Percentiles rank a stretch among this genome's conserved stretches.
Conservation (phyloP, 2,888 invertebrate species). For the Drosophila antonietae region DNA sequence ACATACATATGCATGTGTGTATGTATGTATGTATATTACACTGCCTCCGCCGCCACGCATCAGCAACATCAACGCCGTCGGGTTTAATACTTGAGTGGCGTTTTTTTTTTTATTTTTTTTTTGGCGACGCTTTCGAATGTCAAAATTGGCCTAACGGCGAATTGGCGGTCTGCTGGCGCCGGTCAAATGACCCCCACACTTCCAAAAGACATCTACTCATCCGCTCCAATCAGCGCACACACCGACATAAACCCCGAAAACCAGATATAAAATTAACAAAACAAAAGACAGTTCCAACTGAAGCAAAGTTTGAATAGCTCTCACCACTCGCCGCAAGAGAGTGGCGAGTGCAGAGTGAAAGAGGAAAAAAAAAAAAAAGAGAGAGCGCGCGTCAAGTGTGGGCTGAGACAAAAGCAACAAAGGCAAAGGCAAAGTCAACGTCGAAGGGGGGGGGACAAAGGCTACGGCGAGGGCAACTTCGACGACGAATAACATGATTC, state of each 20-base stretch:
- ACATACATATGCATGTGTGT: too few species aligned
- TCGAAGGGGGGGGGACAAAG: not conserved
- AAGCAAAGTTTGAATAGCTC: constrained; percentile 46
- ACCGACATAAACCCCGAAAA: constrained; percentile 36
- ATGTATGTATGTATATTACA: not conserved
- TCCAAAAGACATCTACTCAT: not conserved
- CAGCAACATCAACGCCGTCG: constrained; percentile 28
- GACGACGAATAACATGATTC: constrained; percentile 53
- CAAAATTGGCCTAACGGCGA: constrained; percentile 62
- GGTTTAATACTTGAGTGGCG: constrained; percentile 33
- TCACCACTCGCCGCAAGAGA: constrained; percentile 12
- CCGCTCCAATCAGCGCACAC: constrained; percentile 33
- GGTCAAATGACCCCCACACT: constrained; percentile 32
- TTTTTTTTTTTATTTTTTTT: constrained; percentile 16
- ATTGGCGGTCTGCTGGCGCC: constrained; percentile 58
- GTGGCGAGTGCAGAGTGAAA: constrained; percentile 40
- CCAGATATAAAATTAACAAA: constrained; percentile 62
- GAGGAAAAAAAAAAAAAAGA: constrained; percentile 21
- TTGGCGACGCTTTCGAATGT: constrained; percentile 55
- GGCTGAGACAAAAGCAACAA: constrained; percentile 34
- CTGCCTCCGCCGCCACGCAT: constrained; percentile 54
- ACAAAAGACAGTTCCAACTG: constrained; percentile 49
- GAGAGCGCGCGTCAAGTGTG: constrained; percentile 42
- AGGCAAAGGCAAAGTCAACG: not conserved
- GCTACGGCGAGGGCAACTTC: constrained; percentile 4